These are phyloP conservation scores for Chalcosyrphus nemorum DNA, from an alignment of 2,888 invertebrate genomes.

Conservation along the genomic window DNA sequence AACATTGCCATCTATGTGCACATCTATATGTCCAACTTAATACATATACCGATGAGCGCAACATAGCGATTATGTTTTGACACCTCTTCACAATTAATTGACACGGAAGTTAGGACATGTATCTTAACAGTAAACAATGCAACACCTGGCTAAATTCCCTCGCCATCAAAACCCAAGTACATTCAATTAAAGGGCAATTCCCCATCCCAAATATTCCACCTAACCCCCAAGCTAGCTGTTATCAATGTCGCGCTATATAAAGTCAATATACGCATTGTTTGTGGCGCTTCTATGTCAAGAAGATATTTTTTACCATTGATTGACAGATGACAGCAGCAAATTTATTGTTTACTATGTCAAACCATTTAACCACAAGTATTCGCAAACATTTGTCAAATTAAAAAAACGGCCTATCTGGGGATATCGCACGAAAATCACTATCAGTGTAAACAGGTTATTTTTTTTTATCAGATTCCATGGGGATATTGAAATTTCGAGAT, in stretches of 20 bases:
- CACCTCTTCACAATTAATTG: neutral
- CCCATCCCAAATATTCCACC: neutral
- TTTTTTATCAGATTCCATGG: no score
- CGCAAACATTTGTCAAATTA: slow-evolving; percentile 30
- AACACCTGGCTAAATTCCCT: neutral
- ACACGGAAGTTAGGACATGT: neutral
- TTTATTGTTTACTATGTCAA: slow-evolving; percentile 25
- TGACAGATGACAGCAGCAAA: slow-evolving; percentile 13
- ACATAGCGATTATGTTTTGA: neutral
- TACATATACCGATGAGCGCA: neutral
- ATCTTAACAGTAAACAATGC: neutral
- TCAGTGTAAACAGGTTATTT: neutral
- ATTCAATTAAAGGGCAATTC: neutral
- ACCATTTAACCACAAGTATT: slow-evolving; percentile 15
- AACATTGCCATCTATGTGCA: no score
- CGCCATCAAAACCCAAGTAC: neutral
- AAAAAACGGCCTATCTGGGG: neutral
- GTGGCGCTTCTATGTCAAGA: slow-evolving; percentile 27
- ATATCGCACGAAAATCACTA: neutral
- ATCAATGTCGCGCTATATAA: neutral
- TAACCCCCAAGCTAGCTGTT: neutral
- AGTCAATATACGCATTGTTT: slow-evolving; percentile 26
- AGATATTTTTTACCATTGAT: neutral
- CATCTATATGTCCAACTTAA: no score
- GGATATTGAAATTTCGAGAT: no score